Evolutionary conservation across 1,140 invertebrate genomes (phyloP).

Genomic region (Spodoptera frugiperda): DNA sequence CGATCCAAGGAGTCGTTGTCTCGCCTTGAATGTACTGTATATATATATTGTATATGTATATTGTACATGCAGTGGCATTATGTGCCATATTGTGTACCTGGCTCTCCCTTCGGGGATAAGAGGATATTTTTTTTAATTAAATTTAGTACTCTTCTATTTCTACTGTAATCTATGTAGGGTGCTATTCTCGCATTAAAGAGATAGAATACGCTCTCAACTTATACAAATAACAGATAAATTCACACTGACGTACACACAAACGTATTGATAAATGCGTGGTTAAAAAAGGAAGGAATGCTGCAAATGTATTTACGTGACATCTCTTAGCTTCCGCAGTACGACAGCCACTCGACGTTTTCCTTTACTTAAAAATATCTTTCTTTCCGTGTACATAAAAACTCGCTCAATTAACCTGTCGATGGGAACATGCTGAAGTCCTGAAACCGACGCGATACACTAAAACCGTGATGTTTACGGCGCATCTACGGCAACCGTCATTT

Average conservation of each 20-base stretch:
- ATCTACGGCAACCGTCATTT: conserved; percentile 23
- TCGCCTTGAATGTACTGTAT: no score
- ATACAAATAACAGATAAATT: no score
- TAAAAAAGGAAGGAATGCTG: neutral
- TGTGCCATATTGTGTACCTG: no score
- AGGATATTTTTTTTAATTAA: no score
- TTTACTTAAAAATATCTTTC: conserved; percentile 8
- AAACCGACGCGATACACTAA: conserved; percentile 10
- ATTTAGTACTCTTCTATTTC: no score
- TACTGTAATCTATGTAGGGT: no score
- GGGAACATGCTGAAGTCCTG: conserved; percentile 11
- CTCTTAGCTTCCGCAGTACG: neutral
- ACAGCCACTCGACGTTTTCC: conserved; percentile 1
- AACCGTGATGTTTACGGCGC: conserved; percentile 28
- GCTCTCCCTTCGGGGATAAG: no score
- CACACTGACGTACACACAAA: neutral
- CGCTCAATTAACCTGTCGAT: conserved; percentile 19
- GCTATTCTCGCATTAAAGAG: no score
- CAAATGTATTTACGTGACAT: conserved; percentile 8
- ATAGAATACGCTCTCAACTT: no score
- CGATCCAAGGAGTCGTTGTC: no score
- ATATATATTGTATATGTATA: no score
- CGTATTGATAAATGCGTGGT: neutral
- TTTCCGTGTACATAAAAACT: conserved; percentile 20
- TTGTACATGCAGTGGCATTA: no score